Conservation (phyloP, 2,113 vertebrate species). For the Gavia stellata region DNA sequence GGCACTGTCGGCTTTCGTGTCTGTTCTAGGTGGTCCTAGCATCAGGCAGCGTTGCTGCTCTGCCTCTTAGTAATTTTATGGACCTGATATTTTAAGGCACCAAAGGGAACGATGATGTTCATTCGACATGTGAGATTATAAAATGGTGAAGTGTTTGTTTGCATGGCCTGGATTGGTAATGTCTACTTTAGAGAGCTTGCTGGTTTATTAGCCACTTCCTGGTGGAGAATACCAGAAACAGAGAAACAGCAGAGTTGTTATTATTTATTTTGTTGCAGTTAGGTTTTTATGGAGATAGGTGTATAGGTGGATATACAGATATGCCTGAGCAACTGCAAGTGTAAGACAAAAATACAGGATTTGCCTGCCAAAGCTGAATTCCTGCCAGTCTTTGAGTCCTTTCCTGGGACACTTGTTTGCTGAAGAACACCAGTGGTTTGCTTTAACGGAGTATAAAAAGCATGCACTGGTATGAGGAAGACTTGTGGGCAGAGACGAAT, state of each 20-base stretch:
- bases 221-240: not conserved
- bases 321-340: not conserved
- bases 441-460: not conserved
- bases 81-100: conserved; percentile 26
- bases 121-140: not conserved
- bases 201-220: not conserved
- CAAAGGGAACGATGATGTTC: conserved; percentile 25
- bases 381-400: not conserved
- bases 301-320: not conserved
- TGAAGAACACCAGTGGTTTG: not conserved
- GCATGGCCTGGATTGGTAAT: not conserved
- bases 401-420: not conserved
- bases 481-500: not conserved
- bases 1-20: not conserved
- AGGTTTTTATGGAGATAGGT: not conserved
- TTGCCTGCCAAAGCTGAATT: not conserved
- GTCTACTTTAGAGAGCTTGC: not conserved
- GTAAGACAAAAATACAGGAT: not conserved
- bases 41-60: not conserved
- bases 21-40: not conserved
- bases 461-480: not conserved
- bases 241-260: not conserved
- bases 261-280: not conserved
- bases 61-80: conserved; percentile 26
- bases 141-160: conserved; percentile 35